phyloP scores from a whole-genome alignment of 2,113 vertebrate species.

The Tricholaema leucomelas region DNA sequence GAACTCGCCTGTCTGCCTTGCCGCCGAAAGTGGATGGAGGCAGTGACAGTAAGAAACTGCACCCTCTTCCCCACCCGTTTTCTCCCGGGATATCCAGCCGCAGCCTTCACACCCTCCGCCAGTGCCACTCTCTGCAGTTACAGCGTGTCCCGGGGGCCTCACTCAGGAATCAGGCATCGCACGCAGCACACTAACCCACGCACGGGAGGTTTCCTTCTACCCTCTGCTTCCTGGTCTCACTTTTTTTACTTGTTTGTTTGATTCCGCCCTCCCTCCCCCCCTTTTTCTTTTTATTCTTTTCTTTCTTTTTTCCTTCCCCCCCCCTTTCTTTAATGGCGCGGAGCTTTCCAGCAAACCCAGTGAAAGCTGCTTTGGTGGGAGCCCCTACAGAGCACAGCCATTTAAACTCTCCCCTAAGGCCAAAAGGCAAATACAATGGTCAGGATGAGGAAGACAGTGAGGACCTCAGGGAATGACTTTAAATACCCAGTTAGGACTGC shows the following conservation, averaged over 20 bases:
- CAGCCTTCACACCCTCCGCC: background rate
- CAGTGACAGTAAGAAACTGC: background rate
- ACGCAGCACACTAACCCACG: background rate
- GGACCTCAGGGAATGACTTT: background rate
- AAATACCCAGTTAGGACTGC: background rate
- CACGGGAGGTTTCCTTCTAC: background rate
- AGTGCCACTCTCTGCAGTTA: fast-evolving
- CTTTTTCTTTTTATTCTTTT: too few species aligned
- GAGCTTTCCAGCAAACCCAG: background rate
- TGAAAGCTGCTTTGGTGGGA: background rate
- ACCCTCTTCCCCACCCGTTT: background rate
- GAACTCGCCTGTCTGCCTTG: background rate
- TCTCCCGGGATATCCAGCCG: background rate
- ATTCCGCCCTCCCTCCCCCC: too few species aligned
- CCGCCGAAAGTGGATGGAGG: background rate
- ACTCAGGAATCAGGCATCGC: background rate
- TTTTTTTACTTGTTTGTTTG: background rate
- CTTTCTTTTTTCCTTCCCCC: too few species aligned
- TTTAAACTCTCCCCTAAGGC: background rate
- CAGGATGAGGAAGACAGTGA: background rate
- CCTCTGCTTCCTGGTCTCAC: background rate
- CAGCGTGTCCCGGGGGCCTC: background rate
- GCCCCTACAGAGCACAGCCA: fast-evolving
- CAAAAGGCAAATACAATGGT: background rate
- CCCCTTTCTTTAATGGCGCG: background rate